Percentiles rank a stretch among this genome's conserved stretches.
Conservation (phyloP, 2,797 vertebrate species). For the Oceanodroma leucorhoa region DNA sequence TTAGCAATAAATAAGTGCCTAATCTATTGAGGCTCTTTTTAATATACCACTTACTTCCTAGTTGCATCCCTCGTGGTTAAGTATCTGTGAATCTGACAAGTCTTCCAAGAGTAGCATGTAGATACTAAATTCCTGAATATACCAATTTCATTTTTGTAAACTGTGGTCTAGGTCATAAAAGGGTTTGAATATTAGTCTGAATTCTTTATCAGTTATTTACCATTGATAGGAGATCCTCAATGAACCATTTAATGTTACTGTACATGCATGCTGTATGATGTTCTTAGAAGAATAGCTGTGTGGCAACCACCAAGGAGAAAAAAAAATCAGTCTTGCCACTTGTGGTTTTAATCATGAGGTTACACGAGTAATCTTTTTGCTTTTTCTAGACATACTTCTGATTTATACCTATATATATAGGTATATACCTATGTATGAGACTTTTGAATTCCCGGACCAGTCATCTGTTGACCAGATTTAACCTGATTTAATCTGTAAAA, state of each 20-base stretch:
- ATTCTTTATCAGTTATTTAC: neutral
- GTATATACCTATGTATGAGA: neutral
- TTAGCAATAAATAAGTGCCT: neutral
- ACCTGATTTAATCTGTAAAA: neutral
- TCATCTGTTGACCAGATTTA: neutral
- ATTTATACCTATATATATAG: neutral
- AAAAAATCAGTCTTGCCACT: neutral
- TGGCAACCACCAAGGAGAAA: neutral
- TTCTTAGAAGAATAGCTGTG: neutral
- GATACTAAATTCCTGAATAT: neutral
- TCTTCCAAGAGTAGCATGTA: neutral
- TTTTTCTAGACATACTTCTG: neutral
- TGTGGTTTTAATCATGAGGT: neutral
- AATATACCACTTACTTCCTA: neutral
- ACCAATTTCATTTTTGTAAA: neutral
- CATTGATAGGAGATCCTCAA: neutral
- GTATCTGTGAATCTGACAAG: neutral
- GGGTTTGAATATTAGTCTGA: neutral
- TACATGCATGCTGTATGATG: neutral
- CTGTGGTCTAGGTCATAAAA: neutral
- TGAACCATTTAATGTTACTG: neutral
- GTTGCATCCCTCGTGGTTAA: neutral
- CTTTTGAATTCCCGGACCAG: neutral
- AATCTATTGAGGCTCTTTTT: neutral
- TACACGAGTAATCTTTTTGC: neutral